phyloP scores from a whole-genome alignment of 2,113 vertebrate genomes.

The Asarcornis scutulata region DNA sequence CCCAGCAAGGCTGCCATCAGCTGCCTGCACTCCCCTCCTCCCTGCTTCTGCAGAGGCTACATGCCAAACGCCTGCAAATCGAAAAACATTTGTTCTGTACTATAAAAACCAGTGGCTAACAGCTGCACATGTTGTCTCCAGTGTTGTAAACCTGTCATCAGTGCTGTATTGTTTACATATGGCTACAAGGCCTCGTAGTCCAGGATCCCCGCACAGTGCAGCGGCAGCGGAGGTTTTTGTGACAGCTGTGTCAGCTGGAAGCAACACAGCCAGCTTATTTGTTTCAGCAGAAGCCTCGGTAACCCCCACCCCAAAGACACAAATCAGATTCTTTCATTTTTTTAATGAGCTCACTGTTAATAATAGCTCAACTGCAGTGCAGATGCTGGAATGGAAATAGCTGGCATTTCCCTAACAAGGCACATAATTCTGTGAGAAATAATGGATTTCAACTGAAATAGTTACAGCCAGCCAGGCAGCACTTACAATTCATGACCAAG shows the following conservation, averaged over 20 bases:
- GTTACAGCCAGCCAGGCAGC: constrained; percentile 71
- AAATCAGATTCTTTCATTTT: constrained; percentile 75
- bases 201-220: constrained; percentile 51
- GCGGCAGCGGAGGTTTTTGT: constrained; percentile 56
- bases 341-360: constrained; percentile 77
- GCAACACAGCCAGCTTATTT: constrained; percentile 64
- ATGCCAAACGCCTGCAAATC: background rate
- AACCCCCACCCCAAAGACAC: constrained; percentile 58
- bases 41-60: background rate
- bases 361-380: constrained; percentile 79
- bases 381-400: constrained; percentile 80
- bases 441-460: constrained; percentile 79
- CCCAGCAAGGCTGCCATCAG: background rate
- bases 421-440: constrained; percentile 79
- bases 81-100: constrained; percentile 67
- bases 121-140: constrained; percentile 73
- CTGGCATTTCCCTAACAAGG: constrained; percentile 78
- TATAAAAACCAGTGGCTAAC: constrained; percentile 70
- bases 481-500: constrained; percentile 77
- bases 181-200: constrained; percentile 74
- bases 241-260: constrained; percentile 80
- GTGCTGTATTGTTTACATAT: constrained; percentile 76
- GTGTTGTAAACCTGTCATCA: constrained; percentile 79
- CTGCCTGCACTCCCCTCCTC: background rate
- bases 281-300: constrained; percentile 49